These are phyloP conservation scores for Sebastes kiyomatsui DNA, from an alignment of 2,797 vertebrate species.

Conservation along the genomic window DNA sequence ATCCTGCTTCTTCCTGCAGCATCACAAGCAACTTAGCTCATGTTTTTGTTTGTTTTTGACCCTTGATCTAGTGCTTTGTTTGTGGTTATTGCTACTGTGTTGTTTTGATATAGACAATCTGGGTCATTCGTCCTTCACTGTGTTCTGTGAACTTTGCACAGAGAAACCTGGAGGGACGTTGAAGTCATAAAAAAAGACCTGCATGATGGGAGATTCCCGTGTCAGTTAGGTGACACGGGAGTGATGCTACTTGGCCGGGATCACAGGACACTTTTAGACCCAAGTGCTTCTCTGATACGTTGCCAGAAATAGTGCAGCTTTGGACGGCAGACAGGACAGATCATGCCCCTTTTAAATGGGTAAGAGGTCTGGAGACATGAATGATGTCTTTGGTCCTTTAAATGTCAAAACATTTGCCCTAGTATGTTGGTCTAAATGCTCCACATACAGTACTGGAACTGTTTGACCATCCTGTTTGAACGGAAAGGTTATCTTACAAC, in stretches of 20 bases:
- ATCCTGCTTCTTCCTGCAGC: neutral
- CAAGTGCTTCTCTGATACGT: neutral
- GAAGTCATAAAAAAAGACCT: neutral
- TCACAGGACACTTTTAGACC: slow-evolving; percentile 47
- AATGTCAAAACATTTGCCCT: neutral
- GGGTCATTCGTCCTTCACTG: neutral
- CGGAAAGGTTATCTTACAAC: slow-evolving; percentile 7
- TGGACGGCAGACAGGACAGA: neutral
- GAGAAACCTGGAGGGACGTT: neutral
- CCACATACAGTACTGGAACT: neutral
- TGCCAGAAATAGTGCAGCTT: slow-evolving; percentile 37
- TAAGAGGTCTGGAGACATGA: neutral
- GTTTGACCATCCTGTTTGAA: slow-evolving; percentile 34
- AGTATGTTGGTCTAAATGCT: neutral
- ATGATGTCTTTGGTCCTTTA: neutral
- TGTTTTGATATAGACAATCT: neutral
- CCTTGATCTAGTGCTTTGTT: neutral
- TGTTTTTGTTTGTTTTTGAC: neutral
- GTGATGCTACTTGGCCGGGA: neutral
- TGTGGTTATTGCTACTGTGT: neutral
- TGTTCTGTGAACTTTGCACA: slow-evolving; percentile 43
- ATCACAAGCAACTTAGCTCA: neutral
- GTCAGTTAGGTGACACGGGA: neutral
- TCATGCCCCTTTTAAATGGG: neutral
- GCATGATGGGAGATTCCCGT: neutral